These are phyloP conservation scores for Pandemis corylana DNA, from an alignment of 2,888 invertebrate genomes.

Conservation along the genomic window DNA sequence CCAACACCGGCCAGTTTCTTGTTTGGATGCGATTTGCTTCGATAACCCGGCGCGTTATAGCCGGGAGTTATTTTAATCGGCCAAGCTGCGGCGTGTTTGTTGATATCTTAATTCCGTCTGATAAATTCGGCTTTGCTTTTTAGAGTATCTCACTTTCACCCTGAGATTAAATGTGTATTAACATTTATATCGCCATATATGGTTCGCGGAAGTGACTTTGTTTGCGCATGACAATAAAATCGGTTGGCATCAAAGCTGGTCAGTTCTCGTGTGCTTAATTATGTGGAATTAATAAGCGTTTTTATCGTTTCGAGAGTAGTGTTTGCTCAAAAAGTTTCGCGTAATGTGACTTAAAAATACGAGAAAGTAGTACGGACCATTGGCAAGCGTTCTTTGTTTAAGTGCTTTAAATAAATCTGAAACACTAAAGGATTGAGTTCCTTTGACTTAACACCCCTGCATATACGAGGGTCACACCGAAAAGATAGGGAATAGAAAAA, in stretches of 20 bases:
- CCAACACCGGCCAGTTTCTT: slow-evolving; percentile 46
- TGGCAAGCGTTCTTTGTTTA: too few species aligned
- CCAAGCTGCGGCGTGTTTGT: slow-evolving; percentile 31
- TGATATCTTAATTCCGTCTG: slow-evolving; percentile 40
- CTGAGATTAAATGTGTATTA: neutral
- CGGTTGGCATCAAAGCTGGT: neutral
- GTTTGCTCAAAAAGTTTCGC: neutral
- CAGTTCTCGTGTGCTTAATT: neutral
- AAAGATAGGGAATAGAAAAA: too few species aligned
- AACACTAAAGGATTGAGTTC: too few species aligned
- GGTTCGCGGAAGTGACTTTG: neutral
- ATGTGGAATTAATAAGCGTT: neutral
- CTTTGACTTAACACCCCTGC: too few species aligned
- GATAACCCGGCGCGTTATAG: slow-evolving; percentile 43
- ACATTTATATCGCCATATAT: neutral
- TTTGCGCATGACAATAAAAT: neutral
- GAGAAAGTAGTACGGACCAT: neutral
- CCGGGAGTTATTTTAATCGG: slow-evolving; percentile 43
- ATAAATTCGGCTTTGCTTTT: slow-evolving; percentile 28
- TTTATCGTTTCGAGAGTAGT: neutral
- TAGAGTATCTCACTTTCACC: slow-evolving; percentile 25
- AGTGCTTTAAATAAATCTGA: too few species aligned
- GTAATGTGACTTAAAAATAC: neutral
- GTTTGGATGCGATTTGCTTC: slow-evolving; percentile 44
- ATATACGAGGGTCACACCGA: too few species aligned